These are phyloP conservation scores for Sebastes vulpes DNA, from an alignment of 2,797 vertebrate genomes.

Conservation along the genomic window DNA sequence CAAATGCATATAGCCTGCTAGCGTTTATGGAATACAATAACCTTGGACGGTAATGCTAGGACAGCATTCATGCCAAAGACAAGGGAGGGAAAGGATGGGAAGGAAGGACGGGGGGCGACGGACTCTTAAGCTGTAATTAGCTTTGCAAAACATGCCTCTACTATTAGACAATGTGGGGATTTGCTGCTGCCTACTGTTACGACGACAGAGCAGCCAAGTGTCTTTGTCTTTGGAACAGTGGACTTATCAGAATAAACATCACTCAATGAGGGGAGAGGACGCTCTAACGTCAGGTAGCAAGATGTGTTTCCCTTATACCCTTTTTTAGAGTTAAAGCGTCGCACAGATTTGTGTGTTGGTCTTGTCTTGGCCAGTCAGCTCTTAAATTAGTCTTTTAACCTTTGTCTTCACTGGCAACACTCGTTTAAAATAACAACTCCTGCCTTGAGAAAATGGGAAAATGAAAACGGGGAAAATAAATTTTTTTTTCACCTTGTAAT, in stretches of 20 bases:
- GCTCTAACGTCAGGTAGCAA: not conserved
- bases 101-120: not conserved
- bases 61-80: not conserved
- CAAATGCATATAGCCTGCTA: not conserved
- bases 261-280: not conserved
- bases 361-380: slow-evolving; percentile 40
- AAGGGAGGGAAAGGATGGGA: not conserved
- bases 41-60: slow-evolving; percentile 11
- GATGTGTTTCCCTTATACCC: slow-evolving; percentile 23
- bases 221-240: slow-evolving; percentile 13
- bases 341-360: slow-evolving; percentile 47
- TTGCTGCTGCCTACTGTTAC: slow-evolving; percentile 32
- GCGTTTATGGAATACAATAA: slow-evolving; percentile 40
- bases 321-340: slow-evolving; percentile 33
- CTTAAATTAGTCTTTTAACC: slow-evolving; percentile 47
- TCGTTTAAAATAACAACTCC: slow-evolving; percentile 26
- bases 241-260: slow-evolving; percentile 46
- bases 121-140: slow-evolving; percentile 67
- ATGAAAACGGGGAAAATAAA: not conserved
- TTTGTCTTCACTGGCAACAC: slow-evolving; percentile 34
- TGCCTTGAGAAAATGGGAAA: slow-evolving; percentile 3
- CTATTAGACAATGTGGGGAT: slow-evolving; percentile 51
- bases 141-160: slow-evolving; percentile 42
- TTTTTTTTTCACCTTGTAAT: not conserved
- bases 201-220: slow-evolving; percentile 32